Percentiles rank a stretch among this genome's conserved stretches.
Conservation (phyloP, 2,888 invertebrate genomes). For the Coecobrya sp. region DNA sequence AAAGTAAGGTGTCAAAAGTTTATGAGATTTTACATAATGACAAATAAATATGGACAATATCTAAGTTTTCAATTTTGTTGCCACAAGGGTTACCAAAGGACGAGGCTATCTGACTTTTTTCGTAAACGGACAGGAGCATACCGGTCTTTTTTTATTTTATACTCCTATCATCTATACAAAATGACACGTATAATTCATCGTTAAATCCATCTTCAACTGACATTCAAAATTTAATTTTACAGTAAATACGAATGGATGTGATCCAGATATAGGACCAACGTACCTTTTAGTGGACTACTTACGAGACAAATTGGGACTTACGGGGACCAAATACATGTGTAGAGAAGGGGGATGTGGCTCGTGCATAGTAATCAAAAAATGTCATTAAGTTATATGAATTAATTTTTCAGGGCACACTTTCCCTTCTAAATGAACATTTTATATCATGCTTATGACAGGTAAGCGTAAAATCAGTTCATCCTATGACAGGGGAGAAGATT, state of each 20-base stretch:
- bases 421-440: background rate
- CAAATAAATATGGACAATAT: too few species aligned
- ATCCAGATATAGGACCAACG: constrained; percentile 33
- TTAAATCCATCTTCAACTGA: too few species aligned
- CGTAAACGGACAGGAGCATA: constrained; percentile 60
- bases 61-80: too few species aligned
- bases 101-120: constrained; percentile 43
- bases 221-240: background rate
- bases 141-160: constrained; percentile 7
- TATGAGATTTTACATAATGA: background rate
- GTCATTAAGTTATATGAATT: background rate
- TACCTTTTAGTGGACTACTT: constrained; percentile 89
- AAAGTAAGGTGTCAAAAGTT: background rate
- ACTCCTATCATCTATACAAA: background rate
- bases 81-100: background rate
- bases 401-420: too few species aligned
- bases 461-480: constrained; percentile 88
- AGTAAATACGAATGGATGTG: constrained; percentile 52
- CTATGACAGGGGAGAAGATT: constrained; percentile 88
- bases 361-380: constrained; percentile 16
- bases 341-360: constrained; percentile 89
- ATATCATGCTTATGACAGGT: constrained; percentile 19
- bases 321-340: constrained; percentile 92
- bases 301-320: constrained; percentile 90
- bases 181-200: background rate